Percentiles rank a stretch among this genome's conserved stretches.
Conservation (phyloP, 64 coral and sea anemone genomes). For the Hydrozoanthus tunicans region DNA sequence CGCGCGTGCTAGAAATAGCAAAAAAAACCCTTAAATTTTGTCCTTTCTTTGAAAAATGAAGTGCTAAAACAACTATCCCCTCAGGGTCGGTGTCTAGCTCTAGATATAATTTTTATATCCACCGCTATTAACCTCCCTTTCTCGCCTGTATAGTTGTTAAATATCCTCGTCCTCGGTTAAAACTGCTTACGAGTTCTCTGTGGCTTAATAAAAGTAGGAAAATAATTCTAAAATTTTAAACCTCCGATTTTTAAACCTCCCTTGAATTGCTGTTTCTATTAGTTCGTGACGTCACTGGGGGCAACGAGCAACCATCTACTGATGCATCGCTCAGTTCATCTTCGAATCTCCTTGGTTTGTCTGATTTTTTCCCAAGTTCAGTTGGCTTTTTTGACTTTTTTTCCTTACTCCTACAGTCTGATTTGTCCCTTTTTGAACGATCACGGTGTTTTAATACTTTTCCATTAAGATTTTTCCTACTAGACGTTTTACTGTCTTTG, state of each 20-base stretch:
- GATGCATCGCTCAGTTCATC: not conserved
- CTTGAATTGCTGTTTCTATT: not conserved
- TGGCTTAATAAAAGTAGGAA: no score
- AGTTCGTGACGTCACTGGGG: not conserved
- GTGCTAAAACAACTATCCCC: no score
- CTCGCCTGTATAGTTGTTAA: no score
- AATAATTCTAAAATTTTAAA: no score
- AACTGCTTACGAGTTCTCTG: no score
- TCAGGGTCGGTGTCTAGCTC: no score
- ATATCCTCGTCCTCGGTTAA: no score
- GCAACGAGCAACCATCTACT: not conserved
- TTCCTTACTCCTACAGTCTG: not conserved
- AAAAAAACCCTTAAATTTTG: no score
- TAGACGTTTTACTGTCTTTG: slow-evolving; percentile 5
- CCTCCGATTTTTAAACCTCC: slow-evolving; percentile 1
- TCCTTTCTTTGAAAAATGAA: no score
- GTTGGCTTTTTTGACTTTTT: not conserved
- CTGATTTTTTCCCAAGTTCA: not conserved
- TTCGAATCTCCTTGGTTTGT: not conserved
- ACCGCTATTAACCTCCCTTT: no score
- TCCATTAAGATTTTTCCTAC: slow-evolving; percentile 3
- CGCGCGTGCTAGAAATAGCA: no score
- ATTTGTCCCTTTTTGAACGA: not conserved
- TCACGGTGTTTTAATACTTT: not conserved
- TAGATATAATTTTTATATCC: no score